Conservation (phyloP, 1,140 invertebrate species). For the Coptotermes formosanus region DNA sequence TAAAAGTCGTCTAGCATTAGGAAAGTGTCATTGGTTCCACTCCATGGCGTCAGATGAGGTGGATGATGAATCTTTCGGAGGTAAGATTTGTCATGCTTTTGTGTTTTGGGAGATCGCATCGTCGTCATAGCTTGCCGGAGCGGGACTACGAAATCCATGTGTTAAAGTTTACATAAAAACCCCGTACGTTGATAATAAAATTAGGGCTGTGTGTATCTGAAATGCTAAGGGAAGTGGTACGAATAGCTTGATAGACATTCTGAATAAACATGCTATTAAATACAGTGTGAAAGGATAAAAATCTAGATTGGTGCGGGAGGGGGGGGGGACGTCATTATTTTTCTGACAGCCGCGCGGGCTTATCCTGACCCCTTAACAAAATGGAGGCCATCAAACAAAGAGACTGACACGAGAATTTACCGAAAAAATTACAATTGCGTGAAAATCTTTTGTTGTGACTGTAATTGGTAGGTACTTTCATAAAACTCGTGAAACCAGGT, state of each 20-base stretch:
- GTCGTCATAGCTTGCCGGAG: conserved; percentile 1
- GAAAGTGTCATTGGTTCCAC: neutral
- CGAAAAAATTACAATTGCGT: neutral
- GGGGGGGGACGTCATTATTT: conserved; percentile 49
- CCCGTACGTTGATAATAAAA: neutral
- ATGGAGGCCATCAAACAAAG: conserved; percentile 66
- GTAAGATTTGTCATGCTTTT: conserved; percentile 53
- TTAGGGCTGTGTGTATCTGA: neutral
- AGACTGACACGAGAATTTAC: conserved; percentile 30
- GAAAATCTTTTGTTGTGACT: neutral
- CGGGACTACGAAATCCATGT: conserved; percentile 28
- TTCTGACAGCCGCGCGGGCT: conserved; percentile 51
- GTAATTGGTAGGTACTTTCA: neutral
- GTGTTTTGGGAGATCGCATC: conserved; percentile 31
- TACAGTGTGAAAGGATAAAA: conserved; percentile 42
- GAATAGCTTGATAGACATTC: neutral
- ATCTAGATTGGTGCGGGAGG: conserved; percentile 41
- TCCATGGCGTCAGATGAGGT: conserved; percentile 72
- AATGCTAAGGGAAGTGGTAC: neutral
- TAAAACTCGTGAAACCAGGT: neutral
- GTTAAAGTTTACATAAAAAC: conserved; percentile 15
- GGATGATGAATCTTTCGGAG: conserved; percentile 73
- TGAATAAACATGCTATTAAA: neutral
- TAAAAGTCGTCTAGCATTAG: conserved; percentile 19
- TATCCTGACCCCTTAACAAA: conserved; percentile 59